Evolutionary conservation across 1,140 invertebrate species (phyloP), one percentile per base, ranked within the genome.

Genomic region (Vollenhovia emeryi): DNA sequence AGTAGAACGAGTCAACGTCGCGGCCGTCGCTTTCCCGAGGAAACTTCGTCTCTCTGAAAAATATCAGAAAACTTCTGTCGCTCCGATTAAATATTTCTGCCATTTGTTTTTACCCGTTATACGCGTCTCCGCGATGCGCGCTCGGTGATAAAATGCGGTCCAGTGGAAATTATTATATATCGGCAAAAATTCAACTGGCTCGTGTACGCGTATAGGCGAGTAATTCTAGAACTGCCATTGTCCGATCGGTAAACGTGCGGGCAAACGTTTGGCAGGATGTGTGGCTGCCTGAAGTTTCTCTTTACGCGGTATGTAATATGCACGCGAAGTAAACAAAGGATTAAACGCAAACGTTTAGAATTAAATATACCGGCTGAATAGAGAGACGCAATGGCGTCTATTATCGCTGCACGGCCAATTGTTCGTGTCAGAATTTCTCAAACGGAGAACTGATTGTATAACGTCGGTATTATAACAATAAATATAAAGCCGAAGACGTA

Each of bases 41-140:
- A 45, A 82, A 82, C 66, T 82, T 82, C 13, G 40, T n/a, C 13
- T n/a, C 13, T n/a, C 30, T 82, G 78, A 73, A 73, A 82, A 82
- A 82, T 82, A 82, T 18, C 66, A 30, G 66, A 27, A 24, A 80
- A 82, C 36, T 73, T 82, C 36, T 43, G 45, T 45, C 43, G 13
- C 36, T 57, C 48, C 30, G 78, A 82, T 82, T 82, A 69, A 27
- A 57, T 36, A 52, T 52, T 68, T 55, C 9, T 30, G 60, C 43
- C 27, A 45, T 79, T 21, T 18, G 27, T 30, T 62, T 80, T 80
- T 69, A 5, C 33, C 13, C 13, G 33, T 55, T 24, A 21, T 43
- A 6, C 33, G 15, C 21, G n/a, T 30, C 24, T 30, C 27, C 8
- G 3, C 24, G 21, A 62, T 68, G 43, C 18, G 43, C 18, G 33